phyloP scores from a whole-genome alignment of 2,888 invertebrate genomes.

The Diabrotica balteata region DNA sequence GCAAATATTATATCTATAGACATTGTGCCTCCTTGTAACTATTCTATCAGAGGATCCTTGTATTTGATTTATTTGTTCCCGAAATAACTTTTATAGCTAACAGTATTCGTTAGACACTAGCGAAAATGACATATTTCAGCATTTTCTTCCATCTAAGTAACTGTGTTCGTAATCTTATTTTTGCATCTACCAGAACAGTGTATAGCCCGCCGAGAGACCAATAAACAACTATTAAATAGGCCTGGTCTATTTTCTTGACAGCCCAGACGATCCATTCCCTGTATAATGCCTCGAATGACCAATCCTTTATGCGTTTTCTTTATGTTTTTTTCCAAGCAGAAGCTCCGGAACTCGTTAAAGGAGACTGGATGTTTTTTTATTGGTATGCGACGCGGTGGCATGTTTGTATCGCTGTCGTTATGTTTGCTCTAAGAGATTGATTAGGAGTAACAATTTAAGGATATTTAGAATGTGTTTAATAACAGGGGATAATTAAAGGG shows the following conservation, averaged over 20 bases:
- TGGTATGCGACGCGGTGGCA: slow-evolving; percentile 12
- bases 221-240: slow-evolving; percentile 25
- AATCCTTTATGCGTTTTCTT: slow-evolving; percentile 25
- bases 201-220: slow-evolving; percentile 8
- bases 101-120: slow-evolving; percentile 1
- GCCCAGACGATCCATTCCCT: slow-evolving; percentile 16
- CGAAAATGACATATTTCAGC: slow-evolving; percentile 9
- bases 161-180: slow-evolving; percentile 24
- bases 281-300: slow-evolving; percentile 16
- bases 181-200: slow-evolving; percentile 19
- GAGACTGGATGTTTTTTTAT: slow-evolving; percentile 21
- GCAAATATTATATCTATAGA: too few relatives aligned
- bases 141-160: slow-evolving; percentile 2
- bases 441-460: too few relatives aligned
- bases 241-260: slow-evolving; percentile 21
- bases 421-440: too few relatives aligned
- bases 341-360: slow-evolving; percentile 11
- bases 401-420: too few relatives aligned
- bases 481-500: too few relatives aligned
- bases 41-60: too few relatives aligned
- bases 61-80: not conserved
- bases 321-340: slow-evolving; percentile 20
- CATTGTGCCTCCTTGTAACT: too few relatives aligned
- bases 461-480: too few relatives aligned
- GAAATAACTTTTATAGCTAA: not conserved